Conservation (phyloP, 2,888 invertebrate genomes). For the Lapara coniferarum region DNA sequence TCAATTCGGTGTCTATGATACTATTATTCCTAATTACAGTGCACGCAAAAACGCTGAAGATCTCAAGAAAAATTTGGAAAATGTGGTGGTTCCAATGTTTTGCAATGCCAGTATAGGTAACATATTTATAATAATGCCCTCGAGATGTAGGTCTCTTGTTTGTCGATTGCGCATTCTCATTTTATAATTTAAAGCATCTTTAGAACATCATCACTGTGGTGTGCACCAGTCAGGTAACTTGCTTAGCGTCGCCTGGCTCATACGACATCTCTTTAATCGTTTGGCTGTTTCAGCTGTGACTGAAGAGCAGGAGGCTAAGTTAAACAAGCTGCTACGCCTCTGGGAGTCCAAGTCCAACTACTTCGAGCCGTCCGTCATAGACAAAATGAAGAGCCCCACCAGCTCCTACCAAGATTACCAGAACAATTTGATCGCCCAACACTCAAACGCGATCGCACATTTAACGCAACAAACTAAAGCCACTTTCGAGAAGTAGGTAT, state of each 20-base stretch:
- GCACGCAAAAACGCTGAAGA: constrained; percentile 97
- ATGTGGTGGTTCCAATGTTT: constrained; percentile 98
- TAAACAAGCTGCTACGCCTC: constrained; percentile 95
- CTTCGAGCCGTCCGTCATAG: constrained; percentile 91
- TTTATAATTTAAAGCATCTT: constrained; percentile 67
- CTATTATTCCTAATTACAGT: constrained; percentile 87
- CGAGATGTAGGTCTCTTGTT: constrained; percentile 78
- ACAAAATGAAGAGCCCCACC: constrained; percentile 93
- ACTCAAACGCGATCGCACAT: constrained; percentile 90
- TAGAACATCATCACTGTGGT: constrained; percentile 74
- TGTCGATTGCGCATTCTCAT: constrained; percentile 73
- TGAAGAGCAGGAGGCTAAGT: constrained; percentile 94
- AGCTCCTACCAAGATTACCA: constrained; percentile 95
- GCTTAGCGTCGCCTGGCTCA: constrained; percentile 66
- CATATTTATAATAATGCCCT: constrained; percentile 83
- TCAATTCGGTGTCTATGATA: constrained; percentile 79
- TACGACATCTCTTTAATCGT: constrained; percentile 72
- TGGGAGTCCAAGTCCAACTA: constrained; percentile 99
- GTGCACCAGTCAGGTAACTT: constrained; percentile 77
- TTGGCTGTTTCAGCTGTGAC: constrained; percentile 87
- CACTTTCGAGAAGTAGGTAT: constrained; percentile 89
- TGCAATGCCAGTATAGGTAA: constrained; percentile 94
- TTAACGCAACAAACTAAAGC: constrained; percentile 91
- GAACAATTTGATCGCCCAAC: constrained; percentile 91
- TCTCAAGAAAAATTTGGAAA: constrained; percentile 96